Evolutionary conservation across 1,140 invertebrate genomes (phyloP), one percentile per base, ranked within the genome.

Genomic region (Brachionus plicatilis): DNA sequence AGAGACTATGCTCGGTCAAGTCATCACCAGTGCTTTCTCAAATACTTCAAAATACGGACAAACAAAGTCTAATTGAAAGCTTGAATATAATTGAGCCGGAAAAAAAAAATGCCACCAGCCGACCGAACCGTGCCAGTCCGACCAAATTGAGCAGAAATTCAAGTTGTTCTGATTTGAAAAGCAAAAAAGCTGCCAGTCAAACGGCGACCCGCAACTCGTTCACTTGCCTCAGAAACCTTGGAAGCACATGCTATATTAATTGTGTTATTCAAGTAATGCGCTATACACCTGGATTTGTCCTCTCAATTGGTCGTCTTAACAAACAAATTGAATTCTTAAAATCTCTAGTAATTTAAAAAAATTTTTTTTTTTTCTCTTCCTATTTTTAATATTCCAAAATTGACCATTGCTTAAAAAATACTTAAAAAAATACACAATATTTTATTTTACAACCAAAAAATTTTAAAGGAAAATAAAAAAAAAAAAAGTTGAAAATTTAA

Each of bases 251-350:
- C 11, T 82, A 82, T 17, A 82, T 68, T 27, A 82, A 82, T 82
- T 82, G 79, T n/a, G 65, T 82, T 11, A 82, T 82, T 37, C 79
- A 82, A 82, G 79, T 82, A 0, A 82, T 82, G 79, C 56, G 79
- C 27, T 82, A 82, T 68, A 82, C 79, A 37, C 79, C 79, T 17
- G 79, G 65, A 14, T 82, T 82, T 82, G 53, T 60, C 33, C 37
- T 43, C 37, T 82, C 79, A 45, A 82, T 82, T 43, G 37, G 33
- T 82, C 33, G 65, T 27, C 33, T 82, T n/a, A 68, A 68, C 65
- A 60, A 82, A 47, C 65, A 68, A 68, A 82, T 82, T 14, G 65
- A 82, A 65, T 68, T 33, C 41, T 47, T 82, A 65, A 82, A 82
- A 27, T 76, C 72, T 24, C 72, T 76, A 29, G 72, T 76, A 76